Evolutionary conservation across 2,113 vertebrate species (phyloP), one percentile per base, ranked within the genome.

Genomic region (Poeciliopsis retropinna): DNA sequence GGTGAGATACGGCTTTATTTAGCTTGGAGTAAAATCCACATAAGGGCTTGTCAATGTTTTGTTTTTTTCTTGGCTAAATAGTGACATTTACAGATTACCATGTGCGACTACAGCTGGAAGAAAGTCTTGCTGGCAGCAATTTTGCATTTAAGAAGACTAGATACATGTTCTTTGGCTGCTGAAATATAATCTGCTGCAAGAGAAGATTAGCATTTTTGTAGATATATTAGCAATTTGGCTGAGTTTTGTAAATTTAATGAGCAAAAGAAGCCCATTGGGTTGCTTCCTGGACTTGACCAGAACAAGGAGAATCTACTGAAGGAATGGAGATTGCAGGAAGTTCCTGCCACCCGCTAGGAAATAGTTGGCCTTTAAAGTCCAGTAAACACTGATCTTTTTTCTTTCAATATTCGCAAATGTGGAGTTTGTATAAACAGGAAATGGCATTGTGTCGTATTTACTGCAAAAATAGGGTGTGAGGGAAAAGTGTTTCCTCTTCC

Each of bases 1-100:
- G 0, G 5, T 5, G 41, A 62, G 75, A 72, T 27, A 22, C 66
- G 9, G 54, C 44, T 80, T 70, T 76, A 62, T 75, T 78, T 79
- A 29, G 19, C 37, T 51, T 60, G 54, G 32, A 73, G 34, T 68
- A 41, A 47, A 81, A 81, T 72, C 44, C 64, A 37, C 37, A 60
- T 17, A 22, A 64, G 73, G 77, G 70, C 15, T 61, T 60, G 60
- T 74, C 79, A 73, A 19, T 63, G 76, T 60, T 80, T 82, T 72
- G 60, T 44, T 76, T 61, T n/a, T 10, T 51, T 81, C 72, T 47
- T 28, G n/a, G 37, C 32, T 73, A 73, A 64, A 70, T 64, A 22
- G 29, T 71, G 60, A 28, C 30, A 60, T 76, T 34, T 60, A 29
- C 60, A 69, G 62, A 54, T 70, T 51, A 57, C 39, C 32, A 27